Conservation (phyloP, 2,888 invertebrate species). For the Chrysomela aeneicollis region DNA sequence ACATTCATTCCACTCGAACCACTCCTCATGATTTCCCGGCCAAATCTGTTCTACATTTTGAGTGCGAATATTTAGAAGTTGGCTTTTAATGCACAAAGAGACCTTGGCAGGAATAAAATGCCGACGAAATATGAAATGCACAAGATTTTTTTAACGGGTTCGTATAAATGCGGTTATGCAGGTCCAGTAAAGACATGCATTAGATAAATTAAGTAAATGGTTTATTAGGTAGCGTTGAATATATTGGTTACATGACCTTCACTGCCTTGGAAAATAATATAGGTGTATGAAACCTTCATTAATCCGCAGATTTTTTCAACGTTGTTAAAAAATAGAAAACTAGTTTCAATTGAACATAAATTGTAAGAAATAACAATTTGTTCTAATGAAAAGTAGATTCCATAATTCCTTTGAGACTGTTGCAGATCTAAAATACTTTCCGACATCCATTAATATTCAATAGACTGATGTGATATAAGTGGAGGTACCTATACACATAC, state of each 20-base stretch:
- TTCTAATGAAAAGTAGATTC: too few relatives aligned
- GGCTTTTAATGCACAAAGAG: constrained; percentile 34
- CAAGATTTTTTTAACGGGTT: too few relatives aligned
- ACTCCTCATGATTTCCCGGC: constrained; percentile 30
- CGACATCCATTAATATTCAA: too few relatives aligned
- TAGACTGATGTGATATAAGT: too few relatives aligned
- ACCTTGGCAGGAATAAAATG: constrained; percentile 35
- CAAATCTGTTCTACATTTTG: constrained; percentile 32
- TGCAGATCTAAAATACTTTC: too few relatives aligned
- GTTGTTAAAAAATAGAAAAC: too few relatives aligned
- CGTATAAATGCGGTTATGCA: constrained; percentile 28
- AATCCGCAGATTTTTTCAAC: background rate
- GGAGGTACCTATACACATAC: too few relatives aligned
- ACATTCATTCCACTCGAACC: constrained; percentile 3
- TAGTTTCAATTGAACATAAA: too few relatives aligned
- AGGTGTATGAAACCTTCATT: background rate
- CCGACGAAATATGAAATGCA: constrained; percentile 29
- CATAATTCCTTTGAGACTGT: too few relatives aligned
- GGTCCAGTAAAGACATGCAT: constrained; percentile 1
- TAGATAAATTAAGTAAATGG: background rate
- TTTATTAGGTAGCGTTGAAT: background rate
- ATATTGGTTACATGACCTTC: background rate
- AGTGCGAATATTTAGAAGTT: constrained; percentile 31
- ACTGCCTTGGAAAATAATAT: background rate
- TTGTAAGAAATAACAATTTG: too few relatives aligned